Evolutionary conservation across 1,140 invertebrate species (phyloP).

Genomic region (Neodiprion virginianus): DNA sequence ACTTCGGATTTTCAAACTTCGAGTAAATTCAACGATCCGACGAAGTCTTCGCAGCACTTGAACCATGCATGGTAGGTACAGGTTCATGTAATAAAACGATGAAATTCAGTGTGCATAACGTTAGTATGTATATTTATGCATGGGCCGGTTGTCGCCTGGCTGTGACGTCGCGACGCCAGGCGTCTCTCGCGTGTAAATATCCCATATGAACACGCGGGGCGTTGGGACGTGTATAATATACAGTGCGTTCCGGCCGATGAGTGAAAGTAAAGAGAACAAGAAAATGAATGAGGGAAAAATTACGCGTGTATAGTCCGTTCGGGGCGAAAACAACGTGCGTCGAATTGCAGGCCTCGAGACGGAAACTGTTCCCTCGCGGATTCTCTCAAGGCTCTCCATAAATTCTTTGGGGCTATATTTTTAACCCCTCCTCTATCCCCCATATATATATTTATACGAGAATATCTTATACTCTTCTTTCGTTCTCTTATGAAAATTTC

Average conservation of each 20-base stretch:
- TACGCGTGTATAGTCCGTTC: not conserved
- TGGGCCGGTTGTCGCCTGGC: slow-evolving; percentile 21
- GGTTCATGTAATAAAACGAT: slow-evolving; percentile 26
- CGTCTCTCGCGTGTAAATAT: too few relatives aligned
- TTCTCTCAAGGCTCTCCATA: too few relatives aligned
- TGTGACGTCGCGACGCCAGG: slow-evolving; percentile 5
- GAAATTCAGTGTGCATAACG: slow-evolving; percentile 33
- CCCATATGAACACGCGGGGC: too few relatives aligned
- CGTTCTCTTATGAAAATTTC: too few relatives aligned
- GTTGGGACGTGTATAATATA: too few relatives aligned
- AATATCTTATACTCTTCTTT: too few relatives aligned
- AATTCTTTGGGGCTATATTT: too few relatives aligned
- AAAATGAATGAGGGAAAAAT: not conserved
- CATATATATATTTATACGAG: too few relatives aligned
- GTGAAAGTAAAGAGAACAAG: not conserved
- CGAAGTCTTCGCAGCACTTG: slow-evolving; percentile 24
- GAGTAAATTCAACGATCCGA: slow-evolving; percentile 6
- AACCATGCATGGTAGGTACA: slow-evolving; percentile 29
- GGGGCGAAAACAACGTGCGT: not conserved
- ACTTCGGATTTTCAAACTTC: not conserved
- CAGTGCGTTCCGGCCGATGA: not conserved
- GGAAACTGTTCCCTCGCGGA: too few relatives aligned
- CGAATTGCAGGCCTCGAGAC: too few relatives aligned
- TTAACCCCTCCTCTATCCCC: too few relatives aligned
- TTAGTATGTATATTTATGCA: slow-evolving; percentile 39